phyloP scores from a whole-genome alignment of 2,888 invertebrate genomes.

The Cheilosia vulpina region DNA sequence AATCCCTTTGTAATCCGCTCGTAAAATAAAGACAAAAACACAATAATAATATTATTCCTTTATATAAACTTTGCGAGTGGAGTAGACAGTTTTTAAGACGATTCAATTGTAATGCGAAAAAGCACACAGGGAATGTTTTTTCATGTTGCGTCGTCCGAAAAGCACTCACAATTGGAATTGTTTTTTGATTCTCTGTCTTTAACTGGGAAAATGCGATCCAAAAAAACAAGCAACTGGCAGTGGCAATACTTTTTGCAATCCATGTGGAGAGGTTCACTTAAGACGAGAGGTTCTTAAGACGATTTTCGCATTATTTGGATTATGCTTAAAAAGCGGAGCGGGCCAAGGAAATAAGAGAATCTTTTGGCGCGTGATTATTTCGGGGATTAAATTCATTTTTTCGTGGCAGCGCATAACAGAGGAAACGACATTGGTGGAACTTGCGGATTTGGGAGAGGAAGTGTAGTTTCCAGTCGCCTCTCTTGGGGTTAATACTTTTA shows the following conservation, averaged over 20 bases:
- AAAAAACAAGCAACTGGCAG: conserved; percentile 10
- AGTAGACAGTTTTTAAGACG: too few species aligned
- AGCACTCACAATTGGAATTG: background rate
- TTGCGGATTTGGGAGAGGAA: too few species aligned
- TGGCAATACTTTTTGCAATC: conserved; percentile 21
- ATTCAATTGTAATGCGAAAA: conserved; percentile 46
- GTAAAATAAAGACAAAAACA: conserved; percentile 42
- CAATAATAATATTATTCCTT: conserved; percentile 41
- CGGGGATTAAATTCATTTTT: conserved; percentile 8
- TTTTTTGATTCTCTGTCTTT: conserved; percentile 40
- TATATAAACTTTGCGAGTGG: background rate
- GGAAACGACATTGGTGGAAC: background rate
- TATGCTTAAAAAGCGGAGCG: conserved; percentile 25
- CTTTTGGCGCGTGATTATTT: conserved; percentile 7
- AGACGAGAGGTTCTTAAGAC: conserved; percentile 26
- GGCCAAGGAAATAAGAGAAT: background rate
- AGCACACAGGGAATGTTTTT: conserved; percentile 9
- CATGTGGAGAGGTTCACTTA: conserved; percentile 2
- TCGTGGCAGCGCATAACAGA: too few species aligned
- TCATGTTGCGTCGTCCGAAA: background rate
- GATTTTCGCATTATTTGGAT: conserved; percentile 44
- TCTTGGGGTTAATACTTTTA: too few species aligned
- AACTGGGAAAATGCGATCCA: too few species aligned
- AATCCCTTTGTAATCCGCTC: conserved; percentile 57
- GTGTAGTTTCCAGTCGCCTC: too few species aligned